Percentiles rank a stretch among this genome's conserved stretches.
Evolutionary conservation across 1,140 invertebrate species (phyloP).

Genomic region (Caenorhabditis inopinata): DNA sequence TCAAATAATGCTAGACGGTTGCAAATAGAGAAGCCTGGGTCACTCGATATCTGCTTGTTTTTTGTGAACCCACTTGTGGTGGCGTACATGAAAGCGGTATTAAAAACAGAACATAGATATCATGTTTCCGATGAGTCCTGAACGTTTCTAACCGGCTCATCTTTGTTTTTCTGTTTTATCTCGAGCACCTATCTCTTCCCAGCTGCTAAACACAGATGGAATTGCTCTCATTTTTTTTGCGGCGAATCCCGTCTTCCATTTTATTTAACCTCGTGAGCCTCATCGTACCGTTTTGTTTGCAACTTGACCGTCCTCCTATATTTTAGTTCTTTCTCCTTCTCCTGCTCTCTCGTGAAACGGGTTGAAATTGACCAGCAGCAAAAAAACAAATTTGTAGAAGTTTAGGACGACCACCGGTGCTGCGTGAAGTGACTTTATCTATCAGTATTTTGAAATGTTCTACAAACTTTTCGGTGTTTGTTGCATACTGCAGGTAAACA

Average conservation of each 20-base stretch:
- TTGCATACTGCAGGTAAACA: background rate
- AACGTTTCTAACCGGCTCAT: conserved; percentile 16
- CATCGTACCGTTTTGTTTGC: conserved; percentile 32
- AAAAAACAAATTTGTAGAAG: background rate
- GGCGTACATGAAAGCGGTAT: background rate
- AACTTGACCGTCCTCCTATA: conserved; percentile 1
- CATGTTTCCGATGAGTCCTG: conserved; percentile 7
- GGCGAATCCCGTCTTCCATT: conserved; percentile 1
- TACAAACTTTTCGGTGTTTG: background rate
- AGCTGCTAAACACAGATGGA: conserved; percentile 16
- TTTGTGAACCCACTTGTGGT: background rate
- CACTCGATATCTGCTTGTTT: background rate
- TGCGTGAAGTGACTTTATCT: background rate
- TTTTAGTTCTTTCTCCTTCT: background rate
- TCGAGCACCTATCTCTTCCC: background rate
- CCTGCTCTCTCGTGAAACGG: conserved; percentile 10
- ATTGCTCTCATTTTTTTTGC: conserved; percentile 8
- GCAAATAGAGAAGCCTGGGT: background rate
- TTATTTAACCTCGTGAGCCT: conserved; percentile 32
- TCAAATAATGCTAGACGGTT: too few species aligned
- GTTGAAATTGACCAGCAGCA: background rate
- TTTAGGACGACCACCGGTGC: background rate
- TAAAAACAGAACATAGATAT: background rate
- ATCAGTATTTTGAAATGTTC: background rate
- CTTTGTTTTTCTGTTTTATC: background rate